Percentiles rank a stretch among this genome's conserved stretches.
Evolutionary conservation across 2,113 vertebrate species (phyloP).

Genomic region (Cyanoderma ruficeps): DNA sequence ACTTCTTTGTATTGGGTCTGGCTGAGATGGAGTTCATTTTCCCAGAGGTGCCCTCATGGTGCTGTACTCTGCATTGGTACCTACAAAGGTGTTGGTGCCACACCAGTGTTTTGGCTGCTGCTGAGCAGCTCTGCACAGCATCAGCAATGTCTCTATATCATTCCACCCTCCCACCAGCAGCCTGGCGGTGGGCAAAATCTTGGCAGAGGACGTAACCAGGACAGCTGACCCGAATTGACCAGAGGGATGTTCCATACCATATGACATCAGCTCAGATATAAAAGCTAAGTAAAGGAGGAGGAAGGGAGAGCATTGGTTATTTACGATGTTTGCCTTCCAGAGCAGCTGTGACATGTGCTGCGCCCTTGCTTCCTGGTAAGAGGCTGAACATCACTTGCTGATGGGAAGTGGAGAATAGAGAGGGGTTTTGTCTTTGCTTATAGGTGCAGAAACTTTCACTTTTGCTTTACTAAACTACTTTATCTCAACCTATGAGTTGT

Average conservation of each 20-base stretch:
- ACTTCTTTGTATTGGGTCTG: neutral
- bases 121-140: neutral
- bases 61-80: neutral
- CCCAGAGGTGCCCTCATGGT: neutral
- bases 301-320: neutral
- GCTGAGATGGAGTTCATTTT: neutral
- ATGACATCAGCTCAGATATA: neutral
- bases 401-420: neutral
- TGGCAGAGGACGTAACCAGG: neutral
- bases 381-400: neutral
- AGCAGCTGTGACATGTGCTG: neutral
- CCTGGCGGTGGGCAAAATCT: too few relatives aligned
- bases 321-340: neutral
- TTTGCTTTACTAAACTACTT: neutral
- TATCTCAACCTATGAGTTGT: neutral
- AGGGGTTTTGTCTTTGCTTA: neutral
- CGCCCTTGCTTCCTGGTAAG: neutral
- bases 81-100: neutral
- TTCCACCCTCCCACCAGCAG: neutral
- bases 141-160: neutral
- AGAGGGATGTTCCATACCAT: neutral
- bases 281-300: neutral
- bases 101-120: neutral
- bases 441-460: accelerated
- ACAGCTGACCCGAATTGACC: neutral